Evolutionary conservation across 53 echinoderm and acorn worm species (phyloP).

Genomic region (Patiria pectinifera): DNA sequence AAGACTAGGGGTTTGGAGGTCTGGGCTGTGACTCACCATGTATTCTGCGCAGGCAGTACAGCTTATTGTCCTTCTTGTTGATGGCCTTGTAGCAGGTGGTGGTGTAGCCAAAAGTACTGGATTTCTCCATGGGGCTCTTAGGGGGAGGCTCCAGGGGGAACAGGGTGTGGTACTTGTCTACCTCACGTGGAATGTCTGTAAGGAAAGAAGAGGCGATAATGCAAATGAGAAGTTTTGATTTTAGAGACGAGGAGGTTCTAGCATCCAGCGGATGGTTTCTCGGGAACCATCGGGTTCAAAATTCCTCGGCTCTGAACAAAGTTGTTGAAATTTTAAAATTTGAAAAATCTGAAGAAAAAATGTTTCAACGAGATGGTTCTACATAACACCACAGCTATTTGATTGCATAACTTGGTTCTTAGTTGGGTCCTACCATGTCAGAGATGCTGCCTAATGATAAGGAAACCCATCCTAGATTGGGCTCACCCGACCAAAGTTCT

Average conservation of each 20-base stretch:
- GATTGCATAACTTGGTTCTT: too few species aligned
- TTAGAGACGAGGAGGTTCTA: background rate
- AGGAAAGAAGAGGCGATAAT: background rate
- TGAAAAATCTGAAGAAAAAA: too few species aligned
- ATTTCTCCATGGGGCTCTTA: conserved; percentile 94
- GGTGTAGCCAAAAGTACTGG: conserved; percentile 99
- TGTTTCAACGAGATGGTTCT: too few species aligned
- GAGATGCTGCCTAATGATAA: too few species aligned
- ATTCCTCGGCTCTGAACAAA: too few species aligned
- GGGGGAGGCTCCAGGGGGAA: conserved; percentile 90
- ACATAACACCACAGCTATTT: too few species aligned
- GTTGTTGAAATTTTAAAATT: too few species aligned
- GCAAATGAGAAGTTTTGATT: background rate
- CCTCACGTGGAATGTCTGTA: conserved; percentile 88
- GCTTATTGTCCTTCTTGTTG: conserved; percentile 98
- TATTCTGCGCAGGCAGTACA: conserved; percentile 96
- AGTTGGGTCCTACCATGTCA: too few species aligned
- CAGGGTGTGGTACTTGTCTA: conserved; percentile 97
- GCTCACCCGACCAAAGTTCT: too few species aligned
- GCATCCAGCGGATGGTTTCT: background rate
- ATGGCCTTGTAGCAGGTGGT: conserved; percentile 96
- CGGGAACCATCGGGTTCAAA: background rate
- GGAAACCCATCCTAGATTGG: too few species aligned
- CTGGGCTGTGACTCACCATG: conserved; percentile 75
- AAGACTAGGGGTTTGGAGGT: background rate